Evolutionary conservation across 2,888 invertebrate genomes (phyloP), one percentile per base, ranked within the genome.

Genomic region (Lacanobia wlatinum): DNA sequence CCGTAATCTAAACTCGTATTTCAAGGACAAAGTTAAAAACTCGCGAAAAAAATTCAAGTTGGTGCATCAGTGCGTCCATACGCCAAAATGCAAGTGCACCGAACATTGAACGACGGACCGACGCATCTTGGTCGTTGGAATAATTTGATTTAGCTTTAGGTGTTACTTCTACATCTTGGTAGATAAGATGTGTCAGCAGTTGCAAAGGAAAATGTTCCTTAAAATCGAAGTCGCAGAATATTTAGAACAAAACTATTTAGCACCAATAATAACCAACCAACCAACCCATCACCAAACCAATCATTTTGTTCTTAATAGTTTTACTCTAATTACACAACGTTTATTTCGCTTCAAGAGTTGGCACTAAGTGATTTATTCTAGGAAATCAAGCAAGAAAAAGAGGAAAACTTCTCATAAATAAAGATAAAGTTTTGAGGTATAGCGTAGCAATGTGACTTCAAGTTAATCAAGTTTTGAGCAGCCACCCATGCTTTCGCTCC

Each of bases 1-100:
- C 81, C 90, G 93, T 95, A 95, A 95, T 95, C 94, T 95, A 95
- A 96, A 95, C 95, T 94, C 91, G 94, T 95, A 95, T 94, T 94
- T 95, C 96, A 96, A 96, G 96, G 95, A 91, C 96, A 93, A 89
- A 90, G 92, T 92, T 92, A 91, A 94, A 92, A 94, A 92, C 91
- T 71, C 89, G 88, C 90, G 88, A 93, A 95, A 94, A 93, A 94
- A 93, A 91, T 91, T 89, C 90, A 90, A 90, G 91, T 90, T 92
- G 91, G 91, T 95, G 94, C 95, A 95, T 94, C 93, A 90, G 91
- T 94, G 94, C 94, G 92, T 93, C 94, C 92, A 92, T 94, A 94
- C 92, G 90, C 90, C 89, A 87, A 90, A 90, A 90, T 91, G 93
- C 92, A 94, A 95, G 94, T 94, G 93, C 94, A 93, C 80, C 83